Percentiles rank a stretch among this genome's conserved stretches.
These are phyloP conservation scores for Thymelicus sylvestris DNA, from an alignment of 2,888 invertebrate genomes.

Conservation along the genomic window DNA sequence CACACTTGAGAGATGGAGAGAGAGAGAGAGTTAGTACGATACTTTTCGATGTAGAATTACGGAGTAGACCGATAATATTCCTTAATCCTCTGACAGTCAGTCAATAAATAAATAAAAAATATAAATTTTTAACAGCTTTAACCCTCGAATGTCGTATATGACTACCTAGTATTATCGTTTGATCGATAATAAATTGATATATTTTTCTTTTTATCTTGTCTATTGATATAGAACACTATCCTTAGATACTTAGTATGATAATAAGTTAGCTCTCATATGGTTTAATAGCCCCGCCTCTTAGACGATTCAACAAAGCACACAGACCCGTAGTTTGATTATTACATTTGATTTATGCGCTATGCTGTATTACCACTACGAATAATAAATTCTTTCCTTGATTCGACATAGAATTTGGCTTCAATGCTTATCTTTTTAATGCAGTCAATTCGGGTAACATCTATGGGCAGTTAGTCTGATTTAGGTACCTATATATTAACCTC, in stretches of 20 bases:
- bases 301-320: constrained; percentile 2
- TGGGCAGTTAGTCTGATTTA: no score
- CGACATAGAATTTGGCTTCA: not conserved
- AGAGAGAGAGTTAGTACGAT: no score
- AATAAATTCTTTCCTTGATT: not conserved
- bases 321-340: constrained; percentile 4
- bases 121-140: no score
- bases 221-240: not conserved
- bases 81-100: no score
- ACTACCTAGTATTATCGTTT: no score
- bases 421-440: not conserved
- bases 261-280: not conserved
- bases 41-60: no score
- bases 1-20: no score
- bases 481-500: no score
- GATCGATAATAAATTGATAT: no score
- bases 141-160: no score
- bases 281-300: constrained; percentile 6
- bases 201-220: not conserved
- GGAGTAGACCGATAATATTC: no score
- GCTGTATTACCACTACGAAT: not conserved
- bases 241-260: not conserved
- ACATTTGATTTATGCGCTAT: constrained; percentile 12
- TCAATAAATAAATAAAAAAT: no score
- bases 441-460: not conserved